These are phyloP conservation scores for Microctonus hyperodae DNA, from an alignment of 2,888 invertebrate species.

Conservation along the genomic window DNA sequence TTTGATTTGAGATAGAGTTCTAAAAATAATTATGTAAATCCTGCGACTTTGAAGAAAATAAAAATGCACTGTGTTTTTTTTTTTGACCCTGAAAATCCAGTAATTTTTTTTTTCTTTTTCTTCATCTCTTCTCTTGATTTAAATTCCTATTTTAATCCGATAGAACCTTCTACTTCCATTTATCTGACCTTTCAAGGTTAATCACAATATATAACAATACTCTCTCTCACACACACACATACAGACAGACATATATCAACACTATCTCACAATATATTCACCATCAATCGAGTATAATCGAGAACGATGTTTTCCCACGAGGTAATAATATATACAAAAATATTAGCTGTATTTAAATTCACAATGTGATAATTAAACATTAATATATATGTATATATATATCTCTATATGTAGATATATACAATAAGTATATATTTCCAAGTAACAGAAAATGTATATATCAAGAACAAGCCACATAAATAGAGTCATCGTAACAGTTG, in stretches of 20 bases:
- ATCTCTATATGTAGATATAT: too few species aligned
- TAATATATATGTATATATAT: conserved; percentile 16
- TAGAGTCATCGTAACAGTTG: not conserved
- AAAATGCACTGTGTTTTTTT: too few species aligned
- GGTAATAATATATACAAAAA: conserved; percentile 44
- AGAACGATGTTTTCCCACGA: conserved; percentile 43
- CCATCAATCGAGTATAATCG: conserved; percentile 43
- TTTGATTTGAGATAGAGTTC: too few species aligned
- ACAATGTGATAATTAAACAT: conserved; percentile 25
- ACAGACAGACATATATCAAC: not conserved
- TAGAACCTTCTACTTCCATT: too few species aligned
- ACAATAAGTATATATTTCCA: conserved; percentile 42
- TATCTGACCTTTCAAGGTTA: too few species aligned
- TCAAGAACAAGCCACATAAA: not conserved
- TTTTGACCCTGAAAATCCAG: too few species aligned
- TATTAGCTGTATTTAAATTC: conserved; percentile 45
- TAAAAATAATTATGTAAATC: too few species aligned
- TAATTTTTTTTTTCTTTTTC: too few species aligned
- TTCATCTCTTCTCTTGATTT: too few species aligned
- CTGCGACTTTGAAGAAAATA: too few species aligned
- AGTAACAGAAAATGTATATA: not conserved
- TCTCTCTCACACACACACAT: not conserved
- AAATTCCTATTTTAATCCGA: too few species aligned
- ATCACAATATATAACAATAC: not conserved
- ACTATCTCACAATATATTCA: conserved; percentile 22